These are phyloP conservation scores for Onychomys leucogaster DNA, from an alignment of 2,797 vertebrate genomes.

Conservation along the genomic window DNA sequence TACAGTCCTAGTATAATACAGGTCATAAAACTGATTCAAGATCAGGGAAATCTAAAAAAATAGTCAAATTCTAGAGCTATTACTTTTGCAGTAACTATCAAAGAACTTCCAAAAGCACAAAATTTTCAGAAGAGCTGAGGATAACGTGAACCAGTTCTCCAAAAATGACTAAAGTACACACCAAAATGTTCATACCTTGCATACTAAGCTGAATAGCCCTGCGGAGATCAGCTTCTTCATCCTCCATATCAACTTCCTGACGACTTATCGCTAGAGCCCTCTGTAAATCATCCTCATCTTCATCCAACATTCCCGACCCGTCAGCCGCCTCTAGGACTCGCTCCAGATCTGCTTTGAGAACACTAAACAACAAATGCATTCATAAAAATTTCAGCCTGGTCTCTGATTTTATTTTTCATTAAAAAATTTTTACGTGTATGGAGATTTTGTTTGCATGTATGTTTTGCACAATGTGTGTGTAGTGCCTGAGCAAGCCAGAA, in stretches of 20 bases:
- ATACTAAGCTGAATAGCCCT: constrained; percentile 99
- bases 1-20: not conserved
- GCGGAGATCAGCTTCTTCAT: constrained; percentile 98
- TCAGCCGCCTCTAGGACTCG: constrained; percentile 89
- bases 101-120: not conserved
- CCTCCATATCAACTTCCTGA: constrained; percentile 97
- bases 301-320: constrained; percentile 90
- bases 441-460: not conserved
- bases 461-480: not conserved
- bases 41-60: not conserved
- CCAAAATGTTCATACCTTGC: constrained; percentile 90
- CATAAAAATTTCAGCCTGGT: not conserved
- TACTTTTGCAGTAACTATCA: not conserved
- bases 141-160: not conserved
- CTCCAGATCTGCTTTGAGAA: constrained; percentile 86
- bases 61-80: not conserved
- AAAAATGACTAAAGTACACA: not conserved
- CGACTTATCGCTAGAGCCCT: constrained; percentile 96
- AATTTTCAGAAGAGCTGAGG: not conserved
- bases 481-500: not conserved
- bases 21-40: not conserved
- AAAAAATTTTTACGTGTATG: not conserved
- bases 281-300: constrained; percentile 96
- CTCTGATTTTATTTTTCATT: not conserved
- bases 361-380: constrained; percentile 77